These are phyloP conservation scores for Drosophila tripunctata DNA, from an alignment of 2,888 invertebrate species.

Conservation along the genomic window DNA sequence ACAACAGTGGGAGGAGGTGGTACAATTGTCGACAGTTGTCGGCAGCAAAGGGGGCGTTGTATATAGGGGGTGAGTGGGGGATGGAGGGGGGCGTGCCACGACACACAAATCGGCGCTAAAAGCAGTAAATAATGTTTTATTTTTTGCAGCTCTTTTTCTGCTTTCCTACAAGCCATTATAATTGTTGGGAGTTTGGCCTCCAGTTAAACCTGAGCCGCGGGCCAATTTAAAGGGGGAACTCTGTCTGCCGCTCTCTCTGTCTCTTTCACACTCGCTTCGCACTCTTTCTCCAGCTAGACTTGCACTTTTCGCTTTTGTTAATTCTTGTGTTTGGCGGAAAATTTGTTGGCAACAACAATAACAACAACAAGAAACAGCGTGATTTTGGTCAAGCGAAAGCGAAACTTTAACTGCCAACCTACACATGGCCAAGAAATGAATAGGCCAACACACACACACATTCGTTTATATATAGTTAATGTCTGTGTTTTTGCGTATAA, in stretches of 20 bases:
- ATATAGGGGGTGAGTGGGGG: constrained; percentile 2
- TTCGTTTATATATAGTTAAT: not conserved
- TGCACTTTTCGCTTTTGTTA: constrained; percentile 44
- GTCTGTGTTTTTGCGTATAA: constrained; percentile 3
- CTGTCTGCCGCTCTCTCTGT: not conserved
- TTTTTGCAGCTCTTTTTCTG: constrained; percentile 1
- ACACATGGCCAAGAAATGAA: constrained; percentile 44
- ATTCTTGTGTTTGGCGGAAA: constrained; percentile 37
- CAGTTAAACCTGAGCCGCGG: constrained; percentile 11
- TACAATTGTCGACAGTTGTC: constrained; percentile 42
- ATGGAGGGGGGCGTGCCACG: constrained; percentile 39
- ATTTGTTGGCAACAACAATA: constrained; percentile 26
- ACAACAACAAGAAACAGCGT: too few species aligned
- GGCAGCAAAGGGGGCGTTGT: not conserved
- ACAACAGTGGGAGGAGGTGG: constrained; percentile 29
- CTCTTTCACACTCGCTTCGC: not conserved
- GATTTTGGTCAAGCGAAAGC: constrained; percentile 60
- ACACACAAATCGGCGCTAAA: constrained; percentile 67
- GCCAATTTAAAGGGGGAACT: constrained; percentile 29
- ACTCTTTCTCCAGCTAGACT: constrained; percentile 21
- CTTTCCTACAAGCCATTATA: constrained; percentile 40
- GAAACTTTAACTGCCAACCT: constrained; percentile 39
- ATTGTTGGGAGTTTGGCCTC: constrained; percentile 35
- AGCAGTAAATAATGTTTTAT: constrained; percentile 50
- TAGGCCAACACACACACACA: constrained; percentile 22